Evolutionary conservation across 2,797 vertebrate species (phyloP), one percentile per base, ranked within the genome.

Genomic region (Sciaenops ocellatus): DNA sequence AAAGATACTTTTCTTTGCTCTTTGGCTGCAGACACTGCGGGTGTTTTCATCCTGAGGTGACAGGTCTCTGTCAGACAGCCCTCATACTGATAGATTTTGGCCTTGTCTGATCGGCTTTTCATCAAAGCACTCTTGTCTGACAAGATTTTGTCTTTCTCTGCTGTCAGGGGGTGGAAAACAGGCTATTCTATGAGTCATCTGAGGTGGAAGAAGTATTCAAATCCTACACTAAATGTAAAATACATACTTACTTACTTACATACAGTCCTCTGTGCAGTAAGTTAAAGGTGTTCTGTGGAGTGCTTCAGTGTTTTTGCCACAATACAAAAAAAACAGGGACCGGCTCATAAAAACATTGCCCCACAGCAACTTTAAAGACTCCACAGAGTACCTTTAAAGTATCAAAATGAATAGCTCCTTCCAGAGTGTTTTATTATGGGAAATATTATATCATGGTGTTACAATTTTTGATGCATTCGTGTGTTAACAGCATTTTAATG

Each of bases 21-120:
- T 28, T 18, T n/a, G 30, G 54, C 55, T 50, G 60, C 24, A 20
- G 10, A 28, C 26, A 12, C 50, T 17, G 46, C 18, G 30, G 17
- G 38, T 48, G 48, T 68, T 62, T 44, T 65, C 47, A 52, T 28
- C 41, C 41, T 63, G 22, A 34, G 28, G 18, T 28, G 46, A 41
- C 52, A 41, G 18, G 15, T 28, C 47, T 60, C 55, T 54, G 56
- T 46, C 57, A 70, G 60, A 44, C 41, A 38, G 38, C 57, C n/a
- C 55, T 72, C 28, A 54, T 17, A 22, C 46, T 28, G 41, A 56
- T 4, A 41, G 10, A 68, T 30, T 64, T 0, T 55, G 63, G 9
- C 26, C 26, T 26, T 68, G 44, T 75, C 55, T 76, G 22, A 54
- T 42, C 56, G 38, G 13, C 5, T 17, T 65, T 65, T 68, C 2